Evolutionary conservation across 2,113 vertebrate genomes (phyloP).

Genomic region (Hemibagrus wyckioides): DNA sequence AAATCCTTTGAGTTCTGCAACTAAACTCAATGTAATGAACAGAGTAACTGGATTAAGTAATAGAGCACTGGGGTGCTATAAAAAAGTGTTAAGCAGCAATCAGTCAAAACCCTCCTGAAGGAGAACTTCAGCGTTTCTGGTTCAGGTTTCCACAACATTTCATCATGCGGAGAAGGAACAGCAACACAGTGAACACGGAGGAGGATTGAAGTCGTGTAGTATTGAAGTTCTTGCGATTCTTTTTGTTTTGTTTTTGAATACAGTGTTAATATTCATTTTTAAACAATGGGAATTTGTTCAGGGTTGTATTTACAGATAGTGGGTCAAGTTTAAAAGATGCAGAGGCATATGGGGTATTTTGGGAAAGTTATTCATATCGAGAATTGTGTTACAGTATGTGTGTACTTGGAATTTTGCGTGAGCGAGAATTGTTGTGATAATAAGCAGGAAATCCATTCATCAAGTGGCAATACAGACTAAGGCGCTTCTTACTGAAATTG

Average conservation of each 20-base stretch:
- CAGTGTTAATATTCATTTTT: not conserved
- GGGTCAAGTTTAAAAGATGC: not conserved
- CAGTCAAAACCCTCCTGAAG: conserved; percentile 16
- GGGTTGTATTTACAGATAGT: not conserved
- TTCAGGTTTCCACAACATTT: conserved; percentile 36
- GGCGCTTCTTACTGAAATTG: not conserved
- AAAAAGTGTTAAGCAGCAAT: conserved; percentile 32
- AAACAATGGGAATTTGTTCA: not conserved
- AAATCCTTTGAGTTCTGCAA: not conserved
- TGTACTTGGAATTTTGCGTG: not conserved
- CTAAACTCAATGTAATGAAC: conserved; percentile 6
- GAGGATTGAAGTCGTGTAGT: conserved; percentile 6
- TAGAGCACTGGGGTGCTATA: not conserved
- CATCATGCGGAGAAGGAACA: conserved; percentile 23
- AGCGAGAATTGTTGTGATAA: not conserved
- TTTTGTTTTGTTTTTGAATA: not conserved
- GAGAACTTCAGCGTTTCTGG: conserved; percentile 22
- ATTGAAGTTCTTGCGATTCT: not conserved
- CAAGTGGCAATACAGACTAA: not conserved
- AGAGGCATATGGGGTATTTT: not conserved
- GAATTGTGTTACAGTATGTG: not conserved
- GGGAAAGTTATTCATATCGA: not conserved
- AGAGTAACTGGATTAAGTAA: not conserved
- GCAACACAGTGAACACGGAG: conserved; percentile 12
- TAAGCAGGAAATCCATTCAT: not conserved